Percentiles rank a stretch among this genome's conserved stretches.
Conservation (phyloP, 2,888 invertebrate species). For the Zaprionus bogoriensis region DNA sequence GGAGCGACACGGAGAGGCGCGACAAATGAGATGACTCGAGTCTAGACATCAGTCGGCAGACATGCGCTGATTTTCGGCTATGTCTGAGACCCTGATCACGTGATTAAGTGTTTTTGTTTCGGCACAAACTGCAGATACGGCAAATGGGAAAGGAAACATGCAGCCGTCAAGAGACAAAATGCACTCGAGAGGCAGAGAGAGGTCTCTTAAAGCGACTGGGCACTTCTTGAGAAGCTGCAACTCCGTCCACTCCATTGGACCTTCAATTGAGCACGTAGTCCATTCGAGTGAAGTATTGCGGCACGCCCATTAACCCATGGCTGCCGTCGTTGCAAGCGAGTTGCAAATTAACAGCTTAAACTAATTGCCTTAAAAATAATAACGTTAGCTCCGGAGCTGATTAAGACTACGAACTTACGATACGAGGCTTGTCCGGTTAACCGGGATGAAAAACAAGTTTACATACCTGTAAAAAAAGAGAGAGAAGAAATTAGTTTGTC, state of each 20-base stretch:
- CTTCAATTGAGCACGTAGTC: conserved; percentile 58
- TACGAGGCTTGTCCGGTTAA: no score
- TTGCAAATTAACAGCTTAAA: conserved; percentile 51
- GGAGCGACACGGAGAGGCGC: background rate
- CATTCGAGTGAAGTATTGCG: conserved; percentile 4
- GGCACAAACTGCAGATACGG: no score
- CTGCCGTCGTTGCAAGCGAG: conserved; percentile 38
- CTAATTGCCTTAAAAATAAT: conserved; percentile 57
- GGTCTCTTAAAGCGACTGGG: background rate
- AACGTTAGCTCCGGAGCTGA: conserved; percentile 30
- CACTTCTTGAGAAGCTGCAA: conserved; percentile 34
- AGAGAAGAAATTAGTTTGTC: conserved; percentile 46
- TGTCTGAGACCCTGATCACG: no score
- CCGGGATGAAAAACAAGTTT: conserved; percentile 7
- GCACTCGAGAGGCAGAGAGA: conserved; percentile 37
- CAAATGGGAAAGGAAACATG: no score
- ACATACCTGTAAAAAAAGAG: conserved; percentile 44
- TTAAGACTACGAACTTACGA: conserved; percentile 17
- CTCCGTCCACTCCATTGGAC: conserved; percentile 55
- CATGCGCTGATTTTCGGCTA: conserved; percentile 6
- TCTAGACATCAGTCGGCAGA: background rate
- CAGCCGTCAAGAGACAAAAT: conserved; percentile 14
- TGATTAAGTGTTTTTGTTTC: conserved; percentile 30
- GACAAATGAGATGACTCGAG: conserved; percentile 17
- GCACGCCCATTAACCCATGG: conserved; percentile 51